Conservation (phyloP, 2,113 vertebrate genomes). For the Neomonachus schauinslandi region DNA sequence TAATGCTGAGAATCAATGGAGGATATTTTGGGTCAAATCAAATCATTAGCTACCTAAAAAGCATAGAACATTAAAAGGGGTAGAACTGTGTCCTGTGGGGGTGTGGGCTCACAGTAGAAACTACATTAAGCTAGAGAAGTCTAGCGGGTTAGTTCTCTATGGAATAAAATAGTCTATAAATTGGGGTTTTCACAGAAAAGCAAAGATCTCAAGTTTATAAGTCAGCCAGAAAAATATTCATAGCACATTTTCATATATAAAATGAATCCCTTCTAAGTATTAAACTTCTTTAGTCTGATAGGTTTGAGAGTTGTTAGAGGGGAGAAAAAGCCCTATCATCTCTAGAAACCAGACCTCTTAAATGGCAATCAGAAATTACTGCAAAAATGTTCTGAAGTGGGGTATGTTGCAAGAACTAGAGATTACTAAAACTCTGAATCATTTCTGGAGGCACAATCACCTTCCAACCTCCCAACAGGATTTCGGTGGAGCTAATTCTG, state of each 20-base stretch:
- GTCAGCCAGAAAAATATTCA: background rate
- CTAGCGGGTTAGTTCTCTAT: background rate
- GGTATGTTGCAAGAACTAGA: background rate
- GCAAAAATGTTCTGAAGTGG: constrained; percentile 9
- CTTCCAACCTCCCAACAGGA: background rate
- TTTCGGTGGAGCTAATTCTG: background rate
- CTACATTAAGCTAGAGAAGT: background rate
- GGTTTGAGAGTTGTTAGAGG: background rate
- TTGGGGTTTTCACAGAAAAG: constrained; percentile 19
- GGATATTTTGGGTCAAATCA: background rate
- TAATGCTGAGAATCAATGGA: fast-evolving
- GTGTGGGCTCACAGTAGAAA: background rate
- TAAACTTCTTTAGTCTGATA: constrained; percentile 37
- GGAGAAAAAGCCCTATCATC: background rate
- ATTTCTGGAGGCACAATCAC: background rate
- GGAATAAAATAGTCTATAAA: constrained; percentile 2
- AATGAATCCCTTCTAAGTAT: background rate
- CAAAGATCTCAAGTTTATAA: background rate
- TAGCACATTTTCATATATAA: background rate
- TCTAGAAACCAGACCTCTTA: constrained; percentile 1
- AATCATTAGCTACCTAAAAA: background rate
- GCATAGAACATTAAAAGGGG: background rate
- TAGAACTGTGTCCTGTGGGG: background rate
- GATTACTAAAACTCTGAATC: constrained; percentile 14
- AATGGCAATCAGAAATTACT: constrained; percentile 1